Evolutionary conservation across 1,140 invertebrate genomes (phyloP).

Genomic region (Neuroterus valhalla): DNA sequence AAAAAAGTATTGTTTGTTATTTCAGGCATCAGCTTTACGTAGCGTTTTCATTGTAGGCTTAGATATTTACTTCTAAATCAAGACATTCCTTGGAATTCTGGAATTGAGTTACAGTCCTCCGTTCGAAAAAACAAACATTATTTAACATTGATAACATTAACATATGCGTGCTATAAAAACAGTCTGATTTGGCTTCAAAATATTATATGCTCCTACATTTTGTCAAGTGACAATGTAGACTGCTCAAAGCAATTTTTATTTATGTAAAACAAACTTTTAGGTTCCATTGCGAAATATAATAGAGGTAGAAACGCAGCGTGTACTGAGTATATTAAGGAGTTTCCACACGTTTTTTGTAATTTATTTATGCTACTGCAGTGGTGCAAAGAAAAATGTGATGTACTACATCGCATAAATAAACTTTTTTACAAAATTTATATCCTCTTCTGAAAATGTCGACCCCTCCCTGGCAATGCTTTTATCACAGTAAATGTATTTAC

Average conservation of each 20-base stretch:
- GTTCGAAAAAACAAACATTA: neutral
- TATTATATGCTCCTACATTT: slow-evolving; percentile 5
- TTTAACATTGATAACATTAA: slow-evolving; percentile 3
- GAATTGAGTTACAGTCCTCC: neutral
- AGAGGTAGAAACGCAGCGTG: neutral
- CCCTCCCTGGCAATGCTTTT: too few relatives aligned
- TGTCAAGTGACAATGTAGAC: neutral
- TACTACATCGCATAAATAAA: slow-evolving; percentile 13
- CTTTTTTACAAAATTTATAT: neutral
- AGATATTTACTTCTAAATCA: slow-evolving; percentile 27
- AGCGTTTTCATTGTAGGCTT: slow-evolving; percentile 18
- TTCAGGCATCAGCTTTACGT: slow-evolving; percentile 12
- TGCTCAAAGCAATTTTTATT: neutral
- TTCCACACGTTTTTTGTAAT: slow-evolving; percentile 9
- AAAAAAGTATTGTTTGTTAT: slow-evolving; percentile 17
- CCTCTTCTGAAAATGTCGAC: too few relatives aligned
- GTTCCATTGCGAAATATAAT: neutral
- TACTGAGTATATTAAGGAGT: slow-evolving; percentile 14
- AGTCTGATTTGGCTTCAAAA: neutral
- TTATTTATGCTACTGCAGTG: slow-evolving; percentile 12
- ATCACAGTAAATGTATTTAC: too few relatives aligned
- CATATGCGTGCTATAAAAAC: neutral
- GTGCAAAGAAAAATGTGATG: neutral
- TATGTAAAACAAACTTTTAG: neutral
- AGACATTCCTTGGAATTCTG: slow-evolving; percentile 17